phyloP scores from a whole-genome alignment of 2,888 invertebrate species.

The Liposcelis brunnea region DNA sequence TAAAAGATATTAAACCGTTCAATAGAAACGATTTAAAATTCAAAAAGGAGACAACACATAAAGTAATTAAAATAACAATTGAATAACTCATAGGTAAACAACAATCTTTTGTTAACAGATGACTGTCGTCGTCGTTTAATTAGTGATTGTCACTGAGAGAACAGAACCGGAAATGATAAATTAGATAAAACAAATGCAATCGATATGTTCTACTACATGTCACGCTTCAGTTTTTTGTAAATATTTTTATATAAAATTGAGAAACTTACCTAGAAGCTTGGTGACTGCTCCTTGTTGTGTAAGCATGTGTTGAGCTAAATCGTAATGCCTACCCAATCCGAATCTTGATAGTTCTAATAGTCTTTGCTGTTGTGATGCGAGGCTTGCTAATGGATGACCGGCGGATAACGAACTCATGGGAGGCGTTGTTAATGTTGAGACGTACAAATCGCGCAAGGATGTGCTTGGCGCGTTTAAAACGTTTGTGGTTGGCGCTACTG shows the following conservation, averaged over 20 bases:
- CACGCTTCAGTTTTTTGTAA: conserved; percentile 9
- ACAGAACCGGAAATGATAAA: too few relatives aligned
- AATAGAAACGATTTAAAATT: too few relatives aligned
- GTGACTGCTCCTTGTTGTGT: conserved; percentile 82
- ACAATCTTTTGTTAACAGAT: background rate
- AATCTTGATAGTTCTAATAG: conserved; percentile 55
- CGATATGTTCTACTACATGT: too few relatives aligned
- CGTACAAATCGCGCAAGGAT: conserved; percentile 4
- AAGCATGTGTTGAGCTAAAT: conserved; percentile 77
- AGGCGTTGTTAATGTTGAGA: background rate
- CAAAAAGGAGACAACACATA: too few relatives aligned
- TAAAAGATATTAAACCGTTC: too few relatives aligned
- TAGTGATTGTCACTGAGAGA: conserved; percentile 6
- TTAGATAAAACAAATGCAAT: too few relatives aligned
- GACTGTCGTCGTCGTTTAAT: background rate
- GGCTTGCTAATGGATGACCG: conserved; percentile 46
- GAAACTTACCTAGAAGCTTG: conserved; percentile 66
- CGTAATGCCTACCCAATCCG: conserved; percentile 69
- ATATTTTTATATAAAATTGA: conserved; percentile 10
- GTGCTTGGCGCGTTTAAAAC: conserved; percentile 2
- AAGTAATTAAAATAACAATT: too few relatives aligned
- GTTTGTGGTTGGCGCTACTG: background rate
- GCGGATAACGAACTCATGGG: conserved; percentile 30
- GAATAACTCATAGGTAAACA: too few relatives aligned
- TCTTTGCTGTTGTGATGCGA: conserved; percentile 59